Evolutionary conservation across 2,797 vertebrate genomes (phyloP).

Genomic region (Eulemur albifrons): DNA sequence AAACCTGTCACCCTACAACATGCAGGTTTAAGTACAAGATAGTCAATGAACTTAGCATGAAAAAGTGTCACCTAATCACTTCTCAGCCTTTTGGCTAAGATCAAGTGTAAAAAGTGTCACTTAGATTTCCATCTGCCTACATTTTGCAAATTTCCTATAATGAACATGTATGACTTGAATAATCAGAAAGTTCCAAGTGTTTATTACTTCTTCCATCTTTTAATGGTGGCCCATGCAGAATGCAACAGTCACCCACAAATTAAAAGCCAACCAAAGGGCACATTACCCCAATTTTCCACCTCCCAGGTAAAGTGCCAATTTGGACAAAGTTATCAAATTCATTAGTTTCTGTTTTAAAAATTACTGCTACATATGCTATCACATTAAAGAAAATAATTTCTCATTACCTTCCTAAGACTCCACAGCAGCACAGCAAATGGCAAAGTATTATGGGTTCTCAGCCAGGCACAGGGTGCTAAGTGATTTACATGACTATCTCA

Average conservation of each 20-base stretch:
- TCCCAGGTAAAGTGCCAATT: constrained; percentile 27
- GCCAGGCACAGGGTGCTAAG: background rate
- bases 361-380: constrained; percentile 28
- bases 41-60: constrained; percentile 42
- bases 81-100: background rate
- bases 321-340: constrained; percentile 44
- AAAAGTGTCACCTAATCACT: background rate
- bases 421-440: background rate
- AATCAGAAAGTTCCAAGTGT: constrained; percentile 43
- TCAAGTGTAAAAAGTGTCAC: constrained; percentile 16
- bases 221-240: background rate
- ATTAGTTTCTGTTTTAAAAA: constrained; percentile 25
- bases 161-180: background rate
- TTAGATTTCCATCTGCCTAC: background rate
- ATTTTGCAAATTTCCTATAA: constrained; percentile 35
- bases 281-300: constrained; percentile 1
- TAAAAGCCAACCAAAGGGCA: constrained; percentile 51
- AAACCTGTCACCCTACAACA: constrained; percentile 5
- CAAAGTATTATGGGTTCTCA: background rate
- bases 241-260: background rate
- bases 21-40: constrained; percentile 37
- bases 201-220: constrained; percentile 50
- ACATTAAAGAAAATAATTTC: constrained; percentile 10
- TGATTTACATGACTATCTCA: constrained; percentile 38
- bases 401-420: constrained; percentile 17